Percentiles rank a stretch among this genome's conserved stretches.
Evolutionary conservation across 2,797 vertebrate genomes (phyloP).

Genomic region (Alauda arvensis): DNA sequence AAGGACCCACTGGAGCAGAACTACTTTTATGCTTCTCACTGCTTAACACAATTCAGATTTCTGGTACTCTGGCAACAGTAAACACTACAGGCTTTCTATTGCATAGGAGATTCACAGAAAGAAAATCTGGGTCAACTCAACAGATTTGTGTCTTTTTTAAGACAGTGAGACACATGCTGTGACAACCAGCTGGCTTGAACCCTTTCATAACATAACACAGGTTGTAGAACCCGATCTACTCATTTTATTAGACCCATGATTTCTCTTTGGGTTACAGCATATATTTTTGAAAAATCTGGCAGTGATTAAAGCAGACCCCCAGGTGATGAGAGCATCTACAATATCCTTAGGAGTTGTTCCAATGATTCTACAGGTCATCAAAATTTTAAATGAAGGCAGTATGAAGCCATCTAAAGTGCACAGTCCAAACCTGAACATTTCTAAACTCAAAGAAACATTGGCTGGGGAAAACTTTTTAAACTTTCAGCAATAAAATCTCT

Average conservation of each 20-base stretch:
- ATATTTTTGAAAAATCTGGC: background rate
- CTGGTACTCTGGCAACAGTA: background rate
- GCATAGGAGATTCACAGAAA: background rate
- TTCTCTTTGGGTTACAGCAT: background rate
- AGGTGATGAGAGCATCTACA: background rate
- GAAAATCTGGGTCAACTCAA: background rate
- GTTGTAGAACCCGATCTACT: background rate
- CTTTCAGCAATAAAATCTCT: background rate
- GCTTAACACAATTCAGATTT: background rate
- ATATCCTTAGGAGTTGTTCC: background rate
- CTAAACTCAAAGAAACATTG: background rate
- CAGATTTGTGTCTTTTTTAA: slow-evolving; percentile 7
- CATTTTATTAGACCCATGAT: background rate
- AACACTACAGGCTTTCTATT: background rate
- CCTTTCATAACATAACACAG: background rate
- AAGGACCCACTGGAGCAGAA: background rate
- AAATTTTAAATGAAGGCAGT: slow-evolving; percentile 2
- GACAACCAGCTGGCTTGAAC: background rate
- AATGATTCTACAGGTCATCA: background rate
- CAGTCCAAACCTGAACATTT: background rate
- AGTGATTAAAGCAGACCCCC: background rate
- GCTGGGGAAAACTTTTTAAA: background rate
- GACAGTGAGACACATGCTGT: background rate
- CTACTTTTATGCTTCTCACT: background rate
- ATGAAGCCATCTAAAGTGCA: background rate